Evolutionary conservation across 2,888 invertebrate species (phyloP).

Genomic region (Heliconius cydno): DNA sequence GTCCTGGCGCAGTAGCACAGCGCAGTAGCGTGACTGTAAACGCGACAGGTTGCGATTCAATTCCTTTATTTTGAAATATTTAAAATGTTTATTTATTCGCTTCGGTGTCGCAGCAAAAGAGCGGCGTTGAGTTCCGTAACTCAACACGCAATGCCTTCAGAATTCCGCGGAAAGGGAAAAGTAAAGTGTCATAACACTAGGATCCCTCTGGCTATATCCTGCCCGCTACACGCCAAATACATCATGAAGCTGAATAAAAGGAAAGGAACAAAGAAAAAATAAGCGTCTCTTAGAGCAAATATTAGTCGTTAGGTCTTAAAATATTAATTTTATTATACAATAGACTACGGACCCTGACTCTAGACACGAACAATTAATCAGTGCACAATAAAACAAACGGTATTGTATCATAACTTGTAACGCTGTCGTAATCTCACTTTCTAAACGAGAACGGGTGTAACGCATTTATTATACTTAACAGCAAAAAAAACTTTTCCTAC

Average conservation of each 20-base stretch:
- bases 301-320: too few relatives aligned
- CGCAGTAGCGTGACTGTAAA: too few relatives aligned
- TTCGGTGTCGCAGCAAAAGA: too few relatives aligned
- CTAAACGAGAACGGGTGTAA: slow-evolving; percentile 24
- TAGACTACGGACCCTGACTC: neutral
- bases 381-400: neutral
- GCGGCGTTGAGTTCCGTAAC: too few relatives aligned
- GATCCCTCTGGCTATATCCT: neutral
- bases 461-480: neutral
- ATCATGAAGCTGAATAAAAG: neutral
- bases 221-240: neutral
- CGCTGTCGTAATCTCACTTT: slow-evolving; percentile 19
- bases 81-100: too few relatives aligned
- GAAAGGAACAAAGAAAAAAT: neutral
- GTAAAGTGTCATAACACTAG: neutral
- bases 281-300: too few relatives aligned
- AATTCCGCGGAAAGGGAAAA: too few relatives aligned
- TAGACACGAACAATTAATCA: neutral
- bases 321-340: neutral
- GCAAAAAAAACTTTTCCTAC: neutral
- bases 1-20: too few relatives aligned
- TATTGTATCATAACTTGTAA: slow-evolving; percentile 25
- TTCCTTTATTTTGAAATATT: neutral
- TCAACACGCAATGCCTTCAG: too few relatives aligned
- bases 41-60: neutral